Evolutionary conservation across 2,113 vertebrate genomes (phyloP).

Genomic region (Myotis yumanensis): DNA sequence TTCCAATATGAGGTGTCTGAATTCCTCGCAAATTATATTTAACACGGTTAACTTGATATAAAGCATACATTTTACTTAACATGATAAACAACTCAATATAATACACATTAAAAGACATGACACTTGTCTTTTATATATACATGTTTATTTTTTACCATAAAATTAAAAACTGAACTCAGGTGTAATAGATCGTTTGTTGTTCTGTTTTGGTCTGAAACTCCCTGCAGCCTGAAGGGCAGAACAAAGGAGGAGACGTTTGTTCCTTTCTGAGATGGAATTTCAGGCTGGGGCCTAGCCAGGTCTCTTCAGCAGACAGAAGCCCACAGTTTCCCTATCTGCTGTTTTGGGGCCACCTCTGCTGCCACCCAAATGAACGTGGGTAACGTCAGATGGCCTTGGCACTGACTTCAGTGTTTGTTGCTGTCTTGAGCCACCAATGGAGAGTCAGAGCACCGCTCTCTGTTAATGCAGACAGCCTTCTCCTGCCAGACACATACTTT

Average conservation of each 20-base stretch:
- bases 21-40: conserved; percentile 14
- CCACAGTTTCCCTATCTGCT: background rate
- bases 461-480: background rate
- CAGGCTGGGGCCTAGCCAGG: background rate
- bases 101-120: background rate
- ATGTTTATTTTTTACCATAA: background rate
- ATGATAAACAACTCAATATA: background rate
- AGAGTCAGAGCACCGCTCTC: background rate
- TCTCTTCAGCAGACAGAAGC: background rate
- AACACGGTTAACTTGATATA: background rate
- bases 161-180: background rate
- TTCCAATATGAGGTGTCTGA: background rate
- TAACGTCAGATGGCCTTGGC: background rate
- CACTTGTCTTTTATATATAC: background rate
- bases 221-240: background rate
- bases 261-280: background rate
- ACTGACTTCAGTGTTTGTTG: background rate
- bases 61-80: background rate
- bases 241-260: background rate
- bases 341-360: background rate
- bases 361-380: background rate
- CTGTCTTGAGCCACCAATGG: background rate
- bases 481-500: background rate
- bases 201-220: background rate
- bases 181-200: background rate